phyloP scores from a whole-genome alignment of 2,888 invertebrate genomes.

The Euplagia quadripunctaria region DNA sequence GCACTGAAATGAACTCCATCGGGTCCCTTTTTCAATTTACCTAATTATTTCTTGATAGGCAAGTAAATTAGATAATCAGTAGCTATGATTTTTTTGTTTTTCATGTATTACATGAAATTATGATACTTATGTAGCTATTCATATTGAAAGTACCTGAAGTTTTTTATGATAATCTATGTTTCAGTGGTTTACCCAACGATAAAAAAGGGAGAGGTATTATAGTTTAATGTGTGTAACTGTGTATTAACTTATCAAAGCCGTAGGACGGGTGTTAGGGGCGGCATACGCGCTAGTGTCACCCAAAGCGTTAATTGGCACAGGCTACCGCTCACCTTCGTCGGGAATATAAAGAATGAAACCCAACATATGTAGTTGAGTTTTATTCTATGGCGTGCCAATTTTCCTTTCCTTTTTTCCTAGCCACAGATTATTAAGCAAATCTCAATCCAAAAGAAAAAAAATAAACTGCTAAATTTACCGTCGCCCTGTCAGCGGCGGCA shows the following conservation, averaged over 20 bases:
- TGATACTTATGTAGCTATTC: background rate
- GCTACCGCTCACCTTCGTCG: background rate
- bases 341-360: background rate
- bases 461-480: background rate
- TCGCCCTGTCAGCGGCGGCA: too few species aligned
- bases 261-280: background rate
- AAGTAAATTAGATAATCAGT: background rate
- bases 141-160: background rate
- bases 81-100: background rate
- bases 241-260: background rate
- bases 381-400: too few species aligned
- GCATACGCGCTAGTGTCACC: too few species aligned
- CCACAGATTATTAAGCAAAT: background rate
- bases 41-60: background rate
- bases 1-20: background rate
- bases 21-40: background rate
- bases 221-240: background rate
- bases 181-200: too few species aligned
- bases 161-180: too few species aligned
- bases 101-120: too few species aligned
- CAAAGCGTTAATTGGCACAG: background rate
- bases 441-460: background rate
- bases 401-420: background rate
- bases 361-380: too few species aligned
- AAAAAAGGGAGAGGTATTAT: too few species aligned